Evolutionary conservation across 2,888 invertebrate species (phyloP).

Genomic region (Eupithecia centaureata): DNA sequence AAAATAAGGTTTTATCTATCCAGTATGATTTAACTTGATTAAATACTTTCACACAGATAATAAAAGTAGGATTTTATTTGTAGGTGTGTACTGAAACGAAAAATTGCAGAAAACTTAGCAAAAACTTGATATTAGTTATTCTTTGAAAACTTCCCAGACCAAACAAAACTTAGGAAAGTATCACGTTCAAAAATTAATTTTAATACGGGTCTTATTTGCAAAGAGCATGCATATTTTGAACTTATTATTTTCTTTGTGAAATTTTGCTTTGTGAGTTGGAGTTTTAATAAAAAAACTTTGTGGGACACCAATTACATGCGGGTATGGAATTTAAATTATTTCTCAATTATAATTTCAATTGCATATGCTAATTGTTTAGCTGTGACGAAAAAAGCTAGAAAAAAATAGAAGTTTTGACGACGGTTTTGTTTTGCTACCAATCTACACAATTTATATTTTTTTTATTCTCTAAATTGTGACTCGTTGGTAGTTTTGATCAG

Average conservation of each 20-base stretch:
- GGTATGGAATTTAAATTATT: neutral
- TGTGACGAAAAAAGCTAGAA: neutral
- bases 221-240: constrained; percentile 5
- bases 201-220: constrained; percentile 2
- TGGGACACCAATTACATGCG: neutral
- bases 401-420: too few species aligned
- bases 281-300: constrained; percentile 1
- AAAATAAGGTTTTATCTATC: too few species aligned
- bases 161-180: neutral
- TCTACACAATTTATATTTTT: too few species aligned
- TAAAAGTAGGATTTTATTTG: too few species aligned
- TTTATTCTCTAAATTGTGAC: too few species aligned
- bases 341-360: neutral
- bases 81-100: too few species aligned
- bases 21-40: too few species aligned
- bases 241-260: neutral
- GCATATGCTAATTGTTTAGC: neutral
- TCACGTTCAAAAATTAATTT: neutral
- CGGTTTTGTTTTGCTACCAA: too few species aligned
- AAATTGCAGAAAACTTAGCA: neutral
- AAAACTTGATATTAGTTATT: neutral
- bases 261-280: neutral
- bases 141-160: neutral
- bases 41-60: too few species aligned
- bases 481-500: too few species aligned